These are phyloP conservation scores for Murina feae DNA, from an alignment of 2,113 vertebrate species.

Conservation along the genomic window DNA sequence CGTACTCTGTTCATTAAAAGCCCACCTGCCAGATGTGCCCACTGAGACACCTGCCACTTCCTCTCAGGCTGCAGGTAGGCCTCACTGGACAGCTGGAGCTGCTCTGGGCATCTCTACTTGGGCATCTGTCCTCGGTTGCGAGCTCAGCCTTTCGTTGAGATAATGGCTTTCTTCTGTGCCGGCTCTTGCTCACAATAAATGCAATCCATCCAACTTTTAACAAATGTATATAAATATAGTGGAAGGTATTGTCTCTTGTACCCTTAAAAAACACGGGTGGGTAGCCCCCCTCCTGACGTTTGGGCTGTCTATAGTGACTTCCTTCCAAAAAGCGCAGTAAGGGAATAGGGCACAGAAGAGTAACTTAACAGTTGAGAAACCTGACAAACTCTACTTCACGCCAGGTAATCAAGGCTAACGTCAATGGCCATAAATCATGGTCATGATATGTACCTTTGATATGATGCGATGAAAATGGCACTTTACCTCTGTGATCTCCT, in stretches of 20 bases:
- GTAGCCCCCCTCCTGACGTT: background rate
- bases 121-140: background rate
- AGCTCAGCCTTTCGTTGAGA: background rate
- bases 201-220: background rate
- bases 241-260: background rate
- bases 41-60: background rate
- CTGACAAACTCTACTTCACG: background rate
- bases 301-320: background rate
- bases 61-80: background rate
- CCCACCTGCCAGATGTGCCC: background rate
- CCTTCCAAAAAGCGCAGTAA: background rate
- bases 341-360: background rate
- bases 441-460: background rate
- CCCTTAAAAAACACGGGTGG: background rate
- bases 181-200: background rate
- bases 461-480: background rate
- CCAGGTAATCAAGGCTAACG: background rate
- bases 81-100: background rate
- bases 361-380: background rate
- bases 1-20: background rate
- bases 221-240: background rate
- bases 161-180: background rate
- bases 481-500: background rate
- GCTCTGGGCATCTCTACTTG: background rate
- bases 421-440: background rate